These are phyloP conservation scores for Acrobasis repandana DNA, from an alignment of 2,888 invertebrate species.

Conservation along the genomic window DNA sequence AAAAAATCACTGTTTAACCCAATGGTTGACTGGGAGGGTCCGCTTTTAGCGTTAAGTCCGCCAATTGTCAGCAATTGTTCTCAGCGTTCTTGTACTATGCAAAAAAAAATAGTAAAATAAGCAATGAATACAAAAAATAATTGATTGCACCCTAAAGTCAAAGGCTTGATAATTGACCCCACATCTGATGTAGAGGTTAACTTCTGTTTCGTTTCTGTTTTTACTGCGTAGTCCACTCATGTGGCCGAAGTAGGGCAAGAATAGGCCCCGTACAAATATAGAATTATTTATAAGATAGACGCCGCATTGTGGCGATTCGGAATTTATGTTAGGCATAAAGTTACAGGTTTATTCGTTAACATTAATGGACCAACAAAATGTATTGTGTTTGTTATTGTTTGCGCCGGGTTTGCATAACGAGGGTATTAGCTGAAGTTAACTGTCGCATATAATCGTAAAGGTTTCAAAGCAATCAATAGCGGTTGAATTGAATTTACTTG, in stretches of 20 bases:
- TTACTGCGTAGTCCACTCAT: neutral
- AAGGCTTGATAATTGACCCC: too few relatives aligned
- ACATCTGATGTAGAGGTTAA: neutral
- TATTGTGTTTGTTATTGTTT: slow-evolving; percentile 1
- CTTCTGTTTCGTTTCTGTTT: neutral
- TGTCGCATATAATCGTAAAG: slow-evolving; percentile 2
- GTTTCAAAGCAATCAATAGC: neutral
- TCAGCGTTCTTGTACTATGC: too few relatives aligned
- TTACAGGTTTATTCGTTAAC: slow-evolving; percentile 16
- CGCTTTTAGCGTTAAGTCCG: too few relatives aligned
- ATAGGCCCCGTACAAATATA: slow-evolving; percentile 6
- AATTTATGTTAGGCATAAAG: slow-evolving; percentile 11
- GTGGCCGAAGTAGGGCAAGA: slow-evolving; percentile 1
- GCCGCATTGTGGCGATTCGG: neutral
- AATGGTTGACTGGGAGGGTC: too few relatives aligned
- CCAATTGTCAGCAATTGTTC: too few relatives aligned
- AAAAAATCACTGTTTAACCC: too few relatives aligned
- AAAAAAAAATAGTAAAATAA: too few relatives aligned
- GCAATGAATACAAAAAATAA: too few relatives aligned
- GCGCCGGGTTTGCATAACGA: neutral
- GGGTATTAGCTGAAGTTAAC: slow-evolving; percentile 1
- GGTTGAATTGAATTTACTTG: too few relatives aligned
- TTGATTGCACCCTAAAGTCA: too few relatives aligned
- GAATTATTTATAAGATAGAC: slow-evolving; percentile 10
- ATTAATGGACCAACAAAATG: slow-evolving; percentile 17